Evolutionary conservation across 23 tunicate species (phyloP), one percentile per base, ranked within the genome.

Genomic region (Styela plicata): DNA sequence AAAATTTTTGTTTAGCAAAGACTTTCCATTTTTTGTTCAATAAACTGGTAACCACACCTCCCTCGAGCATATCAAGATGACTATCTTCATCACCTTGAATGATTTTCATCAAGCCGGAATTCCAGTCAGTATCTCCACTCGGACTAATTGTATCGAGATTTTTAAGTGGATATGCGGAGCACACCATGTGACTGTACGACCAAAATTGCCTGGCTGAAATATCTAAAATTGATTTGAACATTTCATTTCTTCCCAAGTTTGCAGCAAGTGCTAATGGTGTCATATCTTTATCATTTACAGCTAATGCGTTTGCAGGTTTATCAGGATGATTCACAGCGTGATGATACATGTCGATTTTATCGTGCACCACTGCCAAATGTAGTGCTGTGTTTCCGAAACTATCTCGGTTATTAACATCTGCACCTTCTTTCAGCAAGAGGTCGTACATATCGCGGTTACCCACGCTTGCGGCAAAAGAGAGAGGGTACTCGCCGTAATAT

Each of bases 101-200:
- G 23, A 88, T 93, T 83, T 85, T 77, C 98, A 93, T 93, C 85
- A 93, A 69, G 19, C 94, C 98, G 0, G 98, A 93, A 33, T 88
- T 74, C 98, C 98, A 93, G 64, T 93, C 89, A 1, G 98, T 93
- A 68, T 82, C 80, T 1, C 98, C 98, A 17, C 81, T 64, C 1
- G 86, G 82, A 2, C 81, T 84, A 34, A 93, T 93, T 2, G 89
- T 84, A 44, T 93, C 98, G 33, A 93, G 69, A 0, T 84, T 79
- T 30, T 84, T 84, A 3, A 93, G 77, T 21, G 98, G 98, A 66
- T 88, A 93, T 2, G 86, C 93, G 7, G 86, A 84, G 69, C 98
- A 93, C 31, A 87, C 82, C n/a, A 88, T 87, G 21, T 85, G 74
- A 75, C 91, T 88, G 71, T 80, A 93, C 2, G 93, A 84, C 98